A percentile compares a stretch with the other conserved stretches of the same genome.
Evolutionary conservation across 2,888 invertebrate genomes (phyloP).

Genomic region (Sphecodes monilicornis): DNA sequence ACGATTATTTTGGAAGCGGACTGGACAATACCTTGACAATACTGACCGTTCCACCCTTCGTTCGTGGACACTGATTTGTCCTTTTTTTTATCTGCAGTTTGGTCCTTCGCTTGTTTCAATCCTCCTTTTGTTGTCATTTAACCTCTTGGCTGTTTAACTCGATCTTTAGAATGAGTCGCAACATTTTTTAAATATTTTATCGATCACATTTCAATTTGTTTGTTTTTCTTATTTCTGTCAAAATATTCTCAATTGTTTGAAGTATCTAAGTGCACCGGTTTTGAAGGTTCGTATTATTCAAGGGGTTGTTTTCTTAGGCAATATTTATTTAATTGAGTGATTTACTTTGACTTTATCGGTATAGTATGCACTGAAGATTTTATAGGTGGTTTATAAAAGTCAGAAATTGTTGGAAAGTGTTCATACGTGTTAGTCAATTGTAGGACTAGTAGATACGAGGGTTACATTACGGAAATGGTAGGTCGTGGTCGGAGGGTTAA

Average conservation of each 20-base stretch:
- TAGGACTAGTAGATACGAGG: not conserved
- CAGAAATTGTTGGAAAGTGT: not conserved
- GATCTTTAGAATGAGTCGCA: too few species aligned
- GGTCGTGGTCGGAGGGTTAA: not conserved
- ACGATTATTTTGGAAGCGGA: slow-evolving; percentile 80
- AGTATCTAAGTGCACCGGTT: too few species aligned
- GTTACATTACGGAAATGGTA: not conserved
- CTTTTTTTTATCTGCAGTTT: slow-evolving; percentile 21
- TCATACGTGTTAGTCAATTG: not conserved
- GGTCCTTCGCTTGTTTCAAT: not conserved
- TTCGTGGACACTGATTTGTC: slow-evolving; percentile 48
- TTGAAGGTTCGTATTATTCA: too few species aligned
- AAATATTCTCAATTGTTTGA: not conserved
- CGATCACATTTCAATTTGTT: too few species aligned
- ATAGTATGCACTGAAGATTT: not conserved
- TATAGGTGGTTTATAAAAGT: not conserved
- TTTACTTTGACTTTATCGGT: not conserved
- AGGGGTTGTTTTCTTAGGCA: too few species aligned
- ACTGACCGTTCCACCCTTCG: slow-evolving; percentile 72
- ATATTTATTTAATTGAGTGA: too few species aligned
- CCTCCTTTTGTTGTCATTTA: not conserved
- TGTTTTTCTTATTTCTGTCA: too few species aligned
- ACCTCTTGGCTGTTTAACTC: not conserved
- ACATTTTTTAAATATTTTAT: too few species aligned
- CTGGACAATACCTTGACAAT: slow-evolving; percentile 82